A percentile compares a stretch with the other conserved stretches of the same genome.
Evolutionary conservation across 2,113 vertebrate genomes (phyloP).

Genomic region (Notothenia coriiceps): DNA sequence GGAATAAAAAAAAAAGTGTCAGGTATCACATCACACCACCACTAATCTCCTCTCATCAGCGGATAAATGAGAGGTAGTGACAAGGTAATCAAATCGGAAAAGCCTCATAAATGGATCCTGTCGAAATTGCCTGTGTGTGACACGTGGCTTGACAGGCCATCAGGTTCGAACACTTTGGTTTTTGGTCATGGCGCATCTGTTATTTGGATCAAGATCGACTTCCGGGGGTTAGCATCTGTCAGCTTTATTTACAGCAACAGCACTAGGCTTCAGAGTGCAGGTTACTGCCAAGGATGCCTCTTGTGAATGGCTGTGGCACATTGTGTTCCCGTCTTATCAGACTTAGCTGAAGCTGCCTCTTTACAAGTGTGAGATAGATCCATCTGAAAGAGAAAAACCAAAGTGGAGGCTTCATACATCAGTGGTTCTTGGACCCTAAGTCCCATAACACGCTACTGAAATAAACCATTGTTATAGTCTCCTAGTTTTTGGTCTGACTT

Average conservation of each 20-base stretch:
- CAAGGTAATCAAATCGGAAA: slow-evolving; percentile 51
- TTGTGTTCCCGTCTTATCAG: slow-evolving; percentile 58
- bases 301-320: slow-evolving; percentile 55
- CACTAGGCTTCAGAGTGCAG: slow-evolving; percentile 28
- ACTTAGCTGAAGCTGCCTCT: slow-evolving; percentile 51
- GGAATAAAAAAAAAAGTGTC: slow-evolving; percentile 23
- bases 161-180: slow-evolving; percentile 42
- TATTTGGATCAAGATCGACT: slow-evolving; percentile 66
- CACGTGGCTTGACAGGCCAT: slow-evolving; percentile 45
- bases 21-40: slow-evolving; percentile 5
- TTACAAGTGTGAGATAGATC: slow-evolving; percentile 52
- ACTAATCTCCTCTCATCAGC: slow-evolving; percentile 43
- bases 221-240: slow-evolving; percentile 71
- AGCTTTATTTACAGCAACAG: slow-evolving; percentile 60
- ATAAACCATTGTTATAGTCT: slow-evolving; percentile 44
- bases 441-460: slow-evolving; percentile 55
- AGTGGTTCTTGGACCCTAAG: slow-evolving; percentile 44
- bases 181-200: slow-evolving; percentile 54
- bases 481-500: slow-evolving; percentile 20
- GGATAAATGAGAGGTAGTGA: slow-evolving; percentile 45
- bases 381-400: slow-evolving; percentile 47
- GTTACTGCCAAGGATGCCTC: slow-evolving; percentile 65
- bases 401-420: slow-evolving; percentile 60
- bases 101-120: slow-evolving; percentile 63
- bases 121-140: slow-evolving; percentile 49